Conservation (phyloP, 2,888 invertebrate genomes). For the Epinotia nisella region DNA sequence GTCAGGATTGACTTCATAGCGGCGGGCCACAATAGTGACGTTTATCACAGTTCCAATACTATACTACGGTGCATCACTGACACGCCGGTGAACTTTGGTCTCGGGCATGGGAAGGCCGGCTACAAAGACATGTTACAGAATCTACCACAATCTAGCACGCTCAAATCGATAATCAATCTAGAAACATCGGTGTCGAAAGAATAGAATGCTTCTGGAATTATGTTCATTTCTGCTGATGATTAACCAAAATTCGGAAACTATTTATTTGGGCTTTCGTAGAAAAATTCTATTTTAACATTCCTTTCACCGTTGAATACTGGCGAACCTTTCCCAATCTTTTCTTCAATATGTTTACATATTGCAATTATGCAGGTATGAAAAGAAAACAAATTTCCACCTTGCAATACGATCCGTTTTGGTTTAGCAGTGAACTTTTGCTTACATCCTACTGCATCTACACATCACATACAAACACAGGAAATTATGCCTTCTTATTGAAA, state of each 20-base stretch:
- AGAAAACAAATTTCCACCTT: not conserved
- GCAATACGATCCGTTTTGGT: not conserved
- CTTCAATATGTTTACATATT: not conserved
- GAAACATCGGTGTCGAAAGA: not conserved
- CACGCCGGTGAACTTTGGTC: conserved; percentile 17
- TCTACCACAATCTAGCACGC: not conserved
- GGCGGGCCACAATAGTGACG: too few relatives aligned
- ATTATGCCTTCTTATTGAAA: conserved; percentile 10
- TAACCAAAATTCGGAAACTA: not conserved
- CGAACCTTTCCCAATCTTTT: not conserved
- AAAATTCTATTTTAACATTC: not conserved
- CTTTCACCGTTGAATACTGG: too few relatives aligned
- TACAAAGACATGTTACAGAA: not conserved
- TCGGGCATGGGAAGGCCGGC: not conserved
- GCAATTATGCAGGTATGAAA: not conserved
- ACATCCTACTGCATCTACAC: conserved; percentile 38
- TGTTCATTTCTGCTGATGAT: too few relatives aligned
- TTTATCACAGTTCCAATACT: conserved; percentile 30
- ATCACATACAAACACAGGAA: conserved; percentile 26
- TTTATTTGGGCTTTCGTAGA: not conserved
- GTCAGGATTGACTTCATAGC: too few relatives aligned
- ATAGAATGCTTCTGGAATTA: not conserved
- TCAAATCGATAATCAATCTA: not conserved
- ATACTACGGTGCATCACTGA: conserved; percentile 13
- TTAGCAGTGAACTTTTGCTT: not conserved